Base-by-base conservation (phyloP, 1,140 invertebrate genomes). In the Antheraea mylitta region DNA sequence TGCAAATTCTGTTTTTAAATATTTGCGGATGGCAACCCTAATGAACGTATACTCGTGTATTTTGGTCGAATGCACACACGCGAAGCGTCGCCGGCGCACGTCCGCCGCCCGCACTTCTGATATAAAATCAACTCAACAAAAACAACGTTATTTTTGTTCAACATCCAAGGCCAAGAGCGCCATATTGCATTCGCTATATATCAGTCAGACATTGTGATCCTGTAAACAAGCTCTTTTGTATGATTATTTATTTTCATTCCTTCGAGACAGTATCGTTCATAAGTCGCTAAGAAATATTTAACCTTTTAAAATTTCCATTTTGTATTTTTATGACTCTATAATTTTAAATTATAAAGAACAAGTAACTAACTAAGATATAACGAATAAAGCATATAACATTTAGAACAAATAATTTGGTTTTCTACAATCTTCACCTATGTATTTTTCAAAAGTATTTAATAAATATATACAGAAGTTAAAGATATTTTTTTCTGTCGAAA, bases 131-230 rank as follows among this genome's bases (percentile, higher is more conserved):
- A 78, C 77, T 82, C 81, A 78, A 86, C 83, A 87, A 84, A 86
- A 86, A 87, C 86, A 86, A 83, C 74, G 82, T 85, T 90, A 91
- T 90, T 91, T 91, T 90, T 89, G 88, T 86, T 82, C 83, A 80
- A 70, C 73, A 64, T 22, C 75, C 87, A 89, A 91, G 87, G 89
- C 81, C 86, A 80, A 76, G 73, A 72, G 72, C 81, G 86, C 86
- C 85, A 87, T 88, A 72, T 83, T 91, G 86, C 83, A 91, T 88
- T 90, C 82, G 77, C 76, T 78, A 72, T 80, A 75, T 81, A 61
- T 61, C 45, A 53, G 45, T 10, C 11, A 9, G 45, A 53, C 16
- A 16, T 13, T 53, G 45, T 53, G 78, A 76, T 77, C 78, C 79
- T 73, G 81, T 84, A 89, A 90, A 88, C 88, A 90, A 86, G 75